Evolutionary conservation across 2,888 invertebrate genomes (phyloP).

Genomic region (Oscheius sp.): DNA sequence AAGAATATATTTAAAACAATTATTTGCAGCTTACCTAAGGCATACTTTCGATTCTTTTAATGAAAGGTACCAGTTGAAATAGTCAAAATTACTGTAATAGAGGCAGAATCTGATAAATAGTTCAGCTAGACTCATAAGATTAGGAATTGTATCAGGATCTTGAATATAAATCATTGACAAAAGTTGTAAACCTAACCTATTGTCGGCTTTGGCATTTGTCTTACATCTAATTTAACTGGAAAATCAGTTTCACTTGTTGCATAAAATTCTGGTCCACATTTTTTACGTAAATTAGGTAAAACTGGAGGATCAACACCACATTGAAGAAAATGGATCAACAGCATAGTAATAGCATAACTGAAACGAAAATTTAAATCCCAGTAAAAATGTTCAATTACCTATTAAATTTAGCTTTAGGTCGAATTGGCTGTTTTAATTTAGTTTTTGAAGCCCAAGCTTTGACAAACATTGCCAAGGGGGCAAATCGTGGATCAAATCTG

Average conservation of each 20-base stretch:
- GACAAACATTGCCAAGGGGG: slow-evolving; percentile 42
- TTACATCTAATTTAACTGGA: slow-evolving; percentile 44
- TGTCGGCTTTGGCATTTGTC: slow-evolving; percentile 7
- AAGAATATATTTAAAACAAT: not conserved
- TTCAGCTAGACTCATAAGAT: slow-evolving; percentile 50
- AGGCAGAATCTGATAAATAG: slow-evolving; percentile 67
- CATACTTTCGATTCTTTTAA: slow-evolving; percentile 43
- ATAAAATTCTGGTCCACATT: slow-evolving; percentile 45
- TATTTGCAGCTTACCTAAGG: slow-evolving; percentile 27
- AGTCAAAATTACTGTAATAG: slow-evolving; percentile 69
- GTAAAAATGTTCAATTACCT: no score
- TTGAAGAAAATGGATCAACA: slow-evolving; percentile 71
- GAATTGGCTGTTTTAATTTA: slow-evolving; percentile 49
- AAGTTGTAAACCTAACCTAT: not conserved
- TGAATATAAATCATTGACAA: not conserved
- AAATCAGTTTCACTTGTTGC: slow-evolving; percentile 38
- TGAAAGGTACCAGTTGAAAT: slow-evolving; percentile 53
- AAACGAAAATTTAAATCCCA: not conserved
- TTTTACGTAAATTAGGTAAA: slow-evolving; percentile 66
- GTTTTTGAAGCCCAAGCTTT: slow-evolving; percentile 53
- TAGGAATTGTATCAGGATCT: slow-evolving; percentile 22
- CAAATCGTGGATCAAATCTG: slow-evolving; percentile 42
- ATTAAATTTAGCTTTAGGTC: slow-evolving; percentile 48
- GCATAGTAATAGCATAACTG: slow-evolving; percentile 69
- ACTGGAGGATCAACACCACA: slow-evolving; percentile 64